A percentile compares a stretch with the other conserved stretches of the same genome.
Conservation (phyloP, 2,113 vertebrate genomes). For the Elephas maximus region DNA sequence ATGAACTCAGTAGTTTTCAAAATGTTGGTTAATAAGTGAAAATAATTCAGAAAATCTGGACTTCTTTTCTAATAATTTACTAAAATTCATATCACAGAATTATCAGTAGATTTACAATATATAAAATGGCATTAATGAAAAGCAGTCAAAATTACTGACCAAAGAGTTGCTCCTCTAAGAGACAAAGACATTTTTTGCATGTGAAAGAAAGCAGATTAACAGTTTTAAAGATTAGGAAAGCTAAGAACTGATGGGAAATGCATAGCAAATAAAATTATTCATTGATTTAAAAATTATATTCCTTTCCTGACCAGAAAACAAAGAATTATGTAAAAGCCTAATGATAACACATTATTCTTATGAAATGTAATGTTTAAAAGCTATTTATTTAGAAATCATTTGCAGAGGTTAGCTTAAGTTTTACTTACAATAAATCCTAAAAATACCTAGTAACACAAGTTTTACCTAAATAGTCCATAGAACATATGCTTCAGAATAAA, state of each 20-base stretch:
- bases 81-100: too few relatives aligned
- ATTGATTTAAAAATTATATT: constrained; percentile 82
- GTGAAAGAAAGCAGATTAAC: constrained; percentile 42
- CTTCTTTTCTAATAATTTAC: too few relatives aligned
- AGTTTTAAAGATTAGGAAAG: constrained; percentile 83
- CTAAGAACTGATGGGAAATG: constrained; percentile 72
- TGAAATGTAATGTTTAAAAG: constrained; percentile 81
- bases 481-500: not conserved
- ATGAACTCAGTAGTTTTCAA: not conserved
- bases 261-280: constrained; percentile 81
- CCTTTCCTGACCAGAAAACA: constrained; percentile 75
- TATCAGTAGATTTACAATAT: not conserved
- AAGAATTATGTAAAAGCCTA: not conserved
- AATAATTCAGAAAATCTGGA: not conserved
- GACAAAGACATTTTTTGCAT: constrained; percentile 76
- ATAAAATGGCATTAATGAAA: constrained; percentile 43
- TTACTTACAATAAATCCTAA: not conserved
- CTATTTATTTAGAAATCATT: constrained; percentile 34
- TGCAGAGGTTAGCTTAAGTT: not conserved
- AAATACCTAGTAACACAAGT: not conserved
- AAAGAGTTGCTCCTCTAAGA: not conserved
- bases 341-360: constrained; percentile 66
- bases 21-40: not conserved
- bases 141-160: constrained; percentile 69
- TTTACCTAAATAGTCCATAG: not conserved